These are phyloP conservation scores for Octopus bimaculoides DNA, from an alignment of 1,140 invertebrate genomes.

Conservation along the genomic window DNA sequence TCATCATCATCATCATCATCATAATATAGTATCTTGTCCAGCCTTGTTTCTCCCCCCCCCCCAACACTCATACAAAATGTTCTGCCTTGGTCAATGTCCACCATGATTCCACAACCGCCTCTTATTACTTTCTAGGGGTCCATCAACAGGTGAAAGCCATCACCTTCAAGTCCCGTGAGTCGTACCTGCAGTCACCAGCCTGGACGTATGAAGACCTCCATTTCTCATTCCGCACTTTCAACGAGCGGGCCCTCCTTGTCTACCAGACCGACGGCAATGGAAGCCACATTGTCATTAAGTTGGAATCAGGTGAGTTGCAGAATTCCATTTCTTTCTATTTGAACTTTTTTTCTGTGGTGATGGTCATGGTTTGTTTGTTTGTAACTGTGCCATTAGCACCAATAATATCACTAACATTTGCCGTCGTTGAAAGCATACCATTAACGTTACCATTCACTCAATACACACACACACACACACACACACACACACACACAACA, in stretches of 20 bases:
- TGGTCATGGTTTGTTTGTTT: no score
- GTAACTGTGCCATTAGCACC: no score
- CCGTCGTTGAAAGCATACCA: background rate
- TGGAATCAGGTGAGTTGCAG: constrained; percentile 30
- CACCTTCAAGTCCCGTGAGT: constrained; percentile 87
- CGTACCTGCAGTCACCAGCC: constrained; percentile 86
- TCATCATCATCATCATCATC: no score
- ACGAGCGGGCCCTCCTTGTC: constrained; percentile 80
- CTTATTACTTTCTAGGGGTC: constrained; percentile 22
- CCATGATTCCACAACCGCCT: background rate
- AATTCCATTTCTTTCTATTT: background rate
- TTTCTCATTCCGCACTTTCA: constrained; percentile 88
- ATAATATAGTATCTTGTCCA: background rate
- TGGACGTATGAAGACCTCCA: constrained; percentile 89
- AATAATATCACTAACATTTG: no score
- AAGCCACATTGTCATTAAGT: constrained; percentile 37
- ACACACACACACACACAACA: no score
- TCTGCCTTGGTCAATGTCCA: background rate
- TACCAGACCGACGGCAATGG: constrained; percentile 68
- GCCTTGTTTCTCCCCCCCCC: background rate
- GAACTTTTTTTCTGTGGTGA: background rate
- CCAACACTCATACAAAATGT: background rate
- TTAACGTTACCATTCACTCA: background rate
- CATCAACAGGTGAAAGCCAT: constrained; percentile 58
- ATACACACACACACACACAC: background rate